Base-by-base conservation (phyloP, 1,140 invertebrate species). In the Campodea augens region DNA sequence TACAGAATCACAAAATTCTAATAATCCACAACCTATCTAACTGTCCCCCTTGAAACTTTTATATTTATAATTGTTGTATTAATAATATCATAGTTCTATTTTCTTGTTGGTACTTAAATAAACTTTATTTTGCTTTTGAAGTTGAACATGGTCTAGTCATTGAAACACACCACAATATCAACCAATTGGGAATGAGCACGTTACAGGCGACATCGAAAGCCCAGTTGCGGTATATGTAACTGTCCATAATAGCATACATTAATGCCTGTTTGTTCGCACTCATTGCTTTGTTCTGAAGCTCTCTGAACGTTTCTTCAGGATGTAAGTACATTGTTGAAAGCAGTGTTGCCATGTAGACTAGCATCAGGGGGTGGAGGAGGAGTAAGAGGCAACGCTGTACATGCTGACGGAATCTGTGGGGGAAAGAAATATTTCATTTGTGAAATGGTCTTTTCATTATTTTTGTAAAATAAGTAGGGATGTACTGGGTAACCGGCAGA, bases 211-310 rank as follows among this genome's bases (percentile, higher is more conserved):
- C 60, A 45, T 64, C 63, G 52, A 69, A 77, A 19, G 72, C 62
- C 74, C 74, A 78, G 56, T 73, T 77, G 10, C 72, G 73, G 53
- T 78, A 79, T 29, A 80, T 66, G 68, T 84, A 75, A 22, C 75
- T 77, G 61, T 93, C 87, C 2, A 85, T 74, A 27, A 91, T 69
- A 38, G 77, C 73, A 54, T 78, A 83, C 52, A 86, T 74, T 12
- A 86, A 66, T 7, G 79, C 77, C 56, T 83, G 74, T 59, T 84
- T 75, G 10, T 75, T 71, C 1, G 81, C 83, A 38, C 65, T 63
- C 0, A 75, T 54, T 0, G 73, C 68, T 44, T 72, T 61, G 0
- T 54, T 45, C 1, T 76, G 25, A 38, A 55, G 38, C 45, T 80
- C 71, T 29, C 25, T 27, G 21, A 48, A 5, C 3, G 25, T 10